phyloP scores from a whole-genome alignment of 1,140 invertebrate species.

The Drosophila tani region DNA sequence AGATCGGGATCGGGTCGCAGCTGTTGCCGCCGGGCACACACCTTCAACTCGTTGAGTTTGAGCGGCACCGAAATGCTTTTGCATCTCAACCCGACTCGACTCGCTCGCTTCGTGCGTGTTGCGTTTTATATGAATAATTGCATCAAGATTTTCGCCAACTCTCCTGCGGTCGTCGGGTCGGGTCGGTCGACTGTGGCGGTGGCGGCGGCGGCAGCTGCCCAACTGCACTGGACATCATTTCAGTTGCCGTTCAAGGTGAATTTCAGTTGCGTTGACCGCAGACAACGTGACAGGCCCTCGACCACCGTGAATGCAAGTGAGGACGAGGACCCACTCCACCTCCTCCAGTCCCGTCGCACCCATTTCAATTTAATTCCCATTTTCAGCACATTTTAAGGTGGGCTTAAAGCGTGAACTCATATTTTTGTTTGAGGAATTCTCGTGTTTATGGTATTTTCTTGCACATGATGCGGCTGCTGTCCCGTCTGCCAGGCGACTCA shows the following conservation, averaged over 20 bases:
- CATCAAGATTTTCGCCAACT: constrained; percentile 71
- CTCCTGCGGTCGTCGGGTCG: constrained; percentile 33
- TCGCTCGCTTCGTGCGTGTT: constrained; percentile 28
- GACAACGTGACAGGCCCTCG: constrained; percentile 68
- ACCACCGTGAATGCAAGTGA: constrained; percentile 63
- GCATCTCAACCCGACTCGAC: constrained; percentile 24
- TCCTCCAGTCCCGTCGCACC: constrained; percentile 14
- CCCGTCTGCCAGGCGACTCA: constrained; percentile 29
- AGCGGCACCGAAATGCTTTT: constrained; percentile 21
- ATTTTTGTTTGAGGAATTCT: constrained; percentile 42
- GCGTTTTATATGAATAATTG: constrained; percentile 74
- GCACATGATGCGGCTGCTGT: constrained; percentile 42
- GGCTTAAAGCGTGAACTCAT: constrained; percentile 45
- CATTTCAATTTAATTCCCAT: constrained; percentile 78
- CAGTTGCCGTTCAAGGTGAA: constrained; percentile 67
- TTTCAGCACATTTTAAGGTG: constrained; percentile 61
- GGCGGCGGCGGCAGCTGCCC: constrained; percentile 27
- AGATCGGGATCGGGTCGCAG: constrained; percentile 52
- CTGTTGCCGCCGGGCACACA: constrained; percentile 70
- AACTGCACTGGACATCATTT: constrained; percentile 36
- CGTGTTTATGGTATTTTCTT: constrained; percentile 61
- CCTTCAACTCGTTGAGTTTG: constrained; percentile 54
- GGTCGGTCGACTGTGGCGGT: neutral
- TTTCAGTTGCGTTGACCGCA: constrained; percentile 70
- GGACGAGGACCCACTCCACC: constrained; percentile 2